phyloP scores from a whole-genome alignment of 2,797 vertebrate genomes.

The Hylomyscus alleni region DNA sequence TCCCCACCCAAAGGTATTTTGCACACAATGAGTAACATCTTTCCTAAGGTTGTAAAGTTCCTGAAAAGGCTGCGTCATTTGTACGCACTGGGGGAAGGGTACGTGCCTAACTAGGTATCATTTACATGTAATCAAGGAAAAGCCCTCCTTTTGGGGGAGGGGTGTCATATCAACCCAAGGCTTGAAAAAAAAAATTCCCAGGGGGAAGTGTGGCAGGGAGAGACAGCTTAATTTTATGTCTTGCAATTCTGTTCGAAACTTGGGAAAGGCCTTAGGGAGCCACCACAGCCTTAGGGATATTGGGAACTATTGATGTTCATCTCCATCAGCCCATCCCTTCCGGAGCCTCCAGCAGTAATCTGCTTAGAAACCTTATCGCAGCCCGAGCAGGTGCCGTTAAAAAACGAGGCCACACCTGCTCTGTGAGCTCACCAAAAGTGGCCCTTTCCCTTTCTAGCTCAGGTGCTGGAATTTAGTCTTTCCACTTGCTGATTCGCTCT shows the following conservation, averaged over 20 bases:
- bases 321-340: not conserved
- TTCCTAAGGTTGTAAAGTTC: not conserved
- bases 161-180: not conserved
- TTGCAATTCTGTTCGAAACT: not conserved
- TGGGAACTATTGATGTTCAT: not conserved
- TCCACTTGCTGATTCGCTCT: not conserved
- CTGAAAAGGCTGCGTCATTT: not conserved
- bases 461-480: not conserved
- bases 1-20: not conserved
- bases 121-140: not conserved
- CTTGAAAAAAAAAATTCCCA: not conserved
- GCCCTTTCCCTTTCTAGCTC: not conserved
- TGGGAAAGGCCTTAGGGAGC: not conserved
- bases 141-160: not conserved
- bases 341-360: not conserved
- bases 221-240: not conserved
- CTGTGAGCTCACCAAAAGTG: not conserved
- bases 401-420: not conserved
- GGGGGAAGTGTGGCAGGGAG: not conserved
- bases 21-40: not conserved
- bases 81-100: not conserved
- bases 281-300: not conserved
- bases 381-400: not conserved
- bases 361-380: not conserved
- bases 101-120: not conserved